Base-by-base conservation (phyloP, 2,888 invertebrate genomes). In the Pterostichus madidus region DNA sequence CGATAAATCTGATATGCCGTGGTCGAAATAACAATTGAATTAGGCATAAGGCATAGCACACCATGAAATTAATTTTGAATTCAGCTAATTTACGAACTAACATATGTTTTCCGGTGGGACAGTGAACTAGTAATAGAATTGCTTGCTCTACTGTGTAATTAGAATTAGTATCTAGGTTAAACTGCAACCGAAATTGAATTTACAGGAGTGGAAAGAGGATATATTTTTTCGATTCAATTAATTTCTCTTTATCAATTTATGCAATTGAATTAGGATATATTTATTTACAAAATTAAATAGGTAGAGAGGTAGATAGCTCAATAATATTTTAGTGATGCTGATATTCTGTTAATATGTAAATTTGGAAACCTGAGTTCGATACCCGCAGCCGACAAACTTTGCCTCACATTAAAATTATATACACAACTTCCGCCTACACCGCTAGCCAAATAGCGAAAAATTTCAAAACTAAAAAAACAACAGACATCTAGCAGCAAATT, bases 11-110 rank as follows among this genome's bases (percentile, higher is more conserved):
- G 56, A 52, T 52, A 52, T 7, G 13, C 13, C 6, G 17, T 2
- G 13, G 13, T 24, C 24, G 17, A 56, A 17, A 56, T 56, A 56
- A 56, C 8, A 56, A 17, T 56, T 56, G 56, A 56, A 56, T 56
- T 56, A 56, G 17, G 56, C 56, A 56, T 8, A 56, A 56, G 17
- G 56, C 17, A 56, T 2, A 13, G 6, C 39, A 39, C 39, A 17
- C 5, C 56, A 17, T 56, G 56, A 56, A 17, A 56, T 52, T 52
- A 52, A 52, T 52, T 52, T 52, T 13, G 52, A 52, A 52, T 52
- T 52, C 52, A 52, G 52, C 5, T 52, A 52, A 52, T 52, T 13
- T 52, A 13, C 13, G 52, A 52, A 39, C 39, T 39, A 39, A 52
- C 52, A 8, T 8, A 52, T 52, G 52, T 52, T 52, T 52, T 52